Conservation (phyloP, 2,113 vertebrate species). For the Eudyptes chrysolophus region DNA sequence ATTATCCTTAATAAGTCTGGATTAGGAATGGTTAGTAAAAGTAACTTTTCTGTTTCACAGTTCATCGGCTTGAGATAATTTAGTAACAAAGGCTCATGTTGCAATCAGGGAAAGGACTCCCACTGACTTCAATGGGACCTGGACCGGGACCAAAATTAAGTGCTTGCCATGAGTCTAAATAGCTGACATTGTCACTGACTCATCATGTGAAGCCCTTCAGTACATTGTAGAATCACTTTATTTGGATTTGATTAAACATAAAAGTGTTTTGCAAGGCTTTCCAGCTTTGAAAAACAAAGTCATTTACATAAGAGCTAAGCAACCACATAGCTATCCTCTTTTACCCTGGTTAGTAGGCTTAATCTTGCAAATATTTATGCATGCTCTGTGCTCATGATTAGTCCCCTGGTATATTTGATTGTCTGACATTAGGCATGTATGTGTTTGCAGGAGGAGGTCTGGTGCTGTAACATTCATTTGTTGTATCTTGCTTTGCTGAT, state of each 20-base stretch:
- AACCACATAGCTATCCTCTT: constrained; percentile 15
- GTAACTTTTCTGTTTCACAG: constrained; percentile 43
- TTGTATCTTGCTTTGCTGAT: neutral
- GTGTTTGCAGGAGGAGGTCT: neutral
- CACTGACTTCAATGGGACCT: constrained; percentile 31
- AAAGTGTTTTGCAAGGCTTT: constrained; percentile 70
- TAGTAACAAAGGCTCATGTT: constrained; percentile 50
- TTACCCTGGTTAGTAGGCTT: neutral
- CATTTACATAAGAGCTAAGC: constrained; percentile 31
- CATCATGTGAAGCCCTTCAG: constrained; percentile 70
- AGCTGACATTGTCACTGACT: constrained; percentile 72
- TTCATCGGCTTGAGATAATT: constrained; percentile 50
- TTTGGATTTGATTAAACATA: constrained; percentile 75
- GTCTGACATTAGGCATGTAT: neutral
- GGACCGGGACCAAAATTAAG: constrained; percentile 21
- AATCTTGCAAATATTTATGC: constrained; percentile 18
- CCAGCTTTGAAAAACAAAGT: constrained; percentile 71
- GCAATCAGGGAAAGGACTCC: constrained; percentile 49
- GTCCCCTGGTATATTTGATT: neutral
- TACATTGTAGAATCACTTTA: constrained; percentile 64
- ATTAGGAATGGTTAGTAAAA: constrained; percentile 47
- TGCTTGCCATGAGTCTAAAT: constrained; percentile 60
- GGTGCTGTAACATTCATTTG: neutral
- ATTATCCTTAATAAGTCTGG: neutral
- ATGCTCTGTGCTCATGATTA: neutral